phyloP scores from a whole-genome alignment of 2,888 invertebrate species.

The Furcula furcula region DNA sequence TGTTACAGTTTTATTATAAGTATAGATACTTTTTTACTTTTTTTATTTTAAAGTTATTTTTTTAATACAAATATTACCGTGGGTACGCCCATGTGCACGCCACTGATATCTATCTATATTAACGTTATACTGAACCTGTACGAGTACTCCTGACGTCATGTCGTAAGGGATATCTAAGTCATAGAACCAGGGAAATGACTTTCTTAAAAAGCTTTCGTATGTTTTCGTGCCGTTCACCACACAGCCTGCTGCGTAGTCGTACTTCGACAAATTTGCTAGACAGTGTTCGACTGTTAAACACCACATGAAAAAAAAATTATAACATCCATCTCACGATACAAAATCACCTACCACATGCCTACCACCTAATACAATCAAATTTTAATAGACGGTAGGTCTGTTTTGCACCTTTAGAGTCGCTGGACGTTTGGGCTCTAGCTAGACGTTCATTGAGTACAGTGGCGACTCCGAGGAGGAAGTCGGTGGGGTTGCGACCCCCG shows the following conservation, averaged over 20 bases:
- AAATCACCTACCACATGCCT: neutral
- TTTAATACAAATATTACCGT: no score
- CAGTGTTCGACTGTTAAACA: constrained; percentile 55
- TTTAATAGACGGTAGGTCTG: no score
- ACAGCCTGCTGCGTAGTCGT: constrained; percentile 23
- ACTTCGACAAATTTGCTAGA: constrained; percentile 24
- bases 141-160: constrained; percentile 24
- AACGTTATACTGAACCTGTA: constrained; percentile 32
- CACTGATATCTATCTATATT: neutral
- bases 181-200: constrained; percentile 35
- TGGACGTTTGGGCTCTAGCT: no score
- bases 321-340: neutral
- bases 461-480: no score
- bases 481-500: no score
- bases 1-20: no score
- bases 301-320: constrained; percentile 28
- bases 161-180: constrained; percentile 26
- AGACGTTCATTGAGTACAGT: no score
- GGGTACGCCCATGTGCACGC: no score
- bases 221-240: constrained; percentile 4
- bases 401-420: no score
- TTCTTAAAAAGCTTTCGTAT: constrained; percentile 24
- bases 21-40: no score
- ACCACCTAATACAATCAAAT: no score
- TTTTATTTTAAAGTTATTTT: no score